Evolutionary conservation across 2,113 vertebrate species (phyloP).

Genomic region (Apodemus sylvaticus): DNA sequence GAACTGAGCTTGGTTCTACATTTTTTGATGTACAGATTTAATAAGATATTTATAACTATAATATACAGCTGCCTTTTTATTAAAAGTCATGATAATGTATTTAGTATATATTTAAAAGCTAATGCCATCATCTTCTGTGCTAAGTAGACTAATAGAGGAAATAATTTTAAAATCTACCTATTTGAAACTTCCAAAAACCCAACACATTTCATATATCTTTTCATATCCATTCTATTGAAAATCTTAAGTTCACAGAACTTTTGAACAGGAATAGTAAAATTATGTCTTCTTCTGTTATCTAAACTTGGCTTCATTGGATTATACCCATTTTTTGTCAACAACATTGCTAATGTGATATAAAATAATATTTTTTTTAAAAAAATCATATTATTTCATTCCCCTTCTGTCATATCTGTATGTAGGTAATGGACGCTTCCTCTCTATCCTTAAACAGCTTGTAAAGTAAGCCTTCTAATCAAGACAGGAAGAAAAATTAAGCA

Average conservation of each 20-base stretch:
- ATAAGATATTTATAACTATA: background rate
- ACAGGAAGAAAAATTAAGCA: constrained; percentile 33
- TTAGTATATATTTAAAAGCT: background rate
- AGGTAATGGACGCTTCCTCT: background rate
- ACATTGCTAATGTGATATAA: background rate
- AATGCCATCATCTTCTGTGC: background rate
- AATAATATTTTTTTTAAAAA: background rate
- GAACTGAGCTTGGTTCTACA: background rate
- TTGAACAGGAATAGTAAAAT: background rate
- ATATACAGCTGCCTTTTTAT: background rate
- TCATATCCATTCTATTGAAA: background rate
- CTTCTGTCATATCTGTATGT: background rate
- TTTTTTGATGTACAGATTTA: background rate
- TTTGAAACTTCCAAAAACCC: background rate
- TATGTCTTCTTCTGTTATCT: background rate
- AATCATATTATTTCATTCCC: background rate
- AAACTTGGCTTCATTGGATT: background rate
- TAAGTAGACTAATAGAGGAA: background rate
- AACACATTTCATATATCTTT: background rate
- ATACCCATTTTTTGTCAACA: background rate
- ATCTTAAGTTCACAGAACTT: background rate
- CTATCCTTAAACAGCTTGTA: constrained; percentile 2
- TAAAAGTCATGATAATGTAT: background rate
- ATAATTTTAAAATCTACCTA: background rate
- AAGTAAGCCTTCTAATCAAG: constrained; percentile 32